A percentile compares a stretch with the other conserved stretches of the same genome.
Evolutionary conservation across 2,888 invertebrate species (phyloP).

Genomic region (Lasius platythorax): DNA sequence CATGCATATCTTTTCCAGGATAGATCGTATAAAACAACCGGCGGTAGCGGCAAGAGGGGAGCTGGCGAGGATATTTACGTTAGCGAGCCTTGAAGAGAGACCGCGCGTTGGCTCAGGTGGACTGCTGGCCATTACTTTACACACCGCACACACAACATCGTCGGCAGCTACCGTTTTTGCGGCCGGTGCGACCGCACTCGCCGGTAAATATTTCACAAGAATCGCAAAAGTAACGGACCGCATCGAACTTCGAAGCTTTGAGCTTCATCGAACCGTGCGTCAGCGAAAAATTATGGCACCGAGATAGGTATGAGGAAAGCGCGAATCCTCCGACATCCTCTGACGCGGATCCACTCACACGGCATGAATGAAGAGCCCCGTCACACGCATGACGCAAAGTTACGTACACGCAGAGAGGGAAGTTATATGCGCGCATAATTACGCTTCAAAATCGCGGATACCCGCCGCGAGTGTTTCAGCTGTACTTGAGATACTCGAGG

Average conservation of each 20-base stretch:
- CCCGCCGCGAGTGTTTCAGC: neutral
- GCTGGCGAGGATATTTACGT: constrained; percentile 34
- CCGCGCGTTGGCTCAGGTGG: neutral
- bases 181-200: constrained; percentile 6
- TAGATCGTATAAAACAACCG: constrained; percentile 18
- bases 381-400: neutral
- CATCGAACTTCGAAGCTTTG: constrained; percentile 20
- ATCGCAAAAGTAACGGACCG: constrained; percentile 39
- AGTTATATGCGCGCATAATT: neutral
- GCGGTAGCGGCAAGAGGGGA: neutral
- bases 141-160: neutral
- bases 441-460: too few species aligned
- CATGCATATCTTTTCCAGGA: neutral
- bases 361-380: constrained; percentile 16
- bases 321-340: constrained; percentile 22
- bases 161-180: neutral
- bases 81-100: constrained; percentile 18
- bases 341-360: neutral
- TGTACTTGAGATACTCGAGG: neutral
- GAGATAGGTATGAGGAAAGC: neutral
- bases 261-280: constrained; percentile 36
- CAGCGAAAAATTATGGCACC: constrained; percentile 36
- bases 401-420: neutral
- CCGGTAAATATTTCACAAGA: constrained; percentile 66
- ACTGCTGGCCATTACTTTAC: constrained; percentile 31